phyloP scores from a whole-genome alignment of 1,140 invertebrate species.

The Batillaria attramentaria region DNA sequence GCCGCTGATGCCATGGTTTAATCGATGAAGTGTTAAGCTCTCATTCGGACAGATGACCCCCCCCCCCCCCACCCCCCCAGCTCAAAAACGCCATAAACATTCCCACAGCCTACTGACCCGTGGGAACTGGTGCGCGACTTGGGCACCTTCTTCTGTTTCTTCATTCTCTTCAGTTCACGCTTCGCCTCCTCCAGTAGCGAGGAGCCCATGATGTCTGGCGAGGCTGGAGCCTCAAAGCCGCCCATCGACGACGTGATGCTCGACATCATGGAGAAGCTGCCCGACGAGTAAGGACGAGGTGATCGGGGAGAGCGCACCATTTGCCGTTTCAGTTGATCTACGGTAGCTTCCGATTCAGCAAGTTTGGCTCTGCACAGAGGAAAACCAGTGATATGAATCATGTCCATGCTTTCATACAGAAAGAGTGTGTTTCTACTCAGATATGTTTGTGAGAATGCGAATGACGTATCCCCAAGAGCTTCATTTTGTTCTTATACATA shows the following conservation, averaged over 20 bases:
- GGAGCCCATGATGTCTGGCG: slow-evolving; percentile 40
- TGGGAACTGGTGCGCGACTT: slow-evolving; percentile 21
- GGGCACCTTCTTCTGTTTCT: slow-evolving; percentile 62
- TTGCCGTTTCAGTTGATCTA: slow-evolving; percentile 32
- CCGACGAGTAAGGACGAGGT: slow-evolving; percentile 60
- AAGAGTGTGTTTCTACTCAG: too few relatives aligned
- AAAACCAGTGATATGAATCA: too few relatives aligned
- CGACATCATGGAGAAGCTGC: slow-evolving; percentile 49
- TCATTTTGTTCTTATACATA: too few relatives aligned
- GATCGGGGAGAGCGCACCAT: slow-evolving; percentile 11
- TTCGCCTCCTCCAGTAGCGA: slow-evolving; percentile 79
- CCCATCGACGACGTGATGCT: slow-evolving; percentile 46
- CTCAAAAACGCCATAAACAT: too few relatives aligned
- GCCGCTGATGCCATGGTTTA: too few relatives aligned
- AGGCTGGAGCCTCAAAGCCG: slow-evolving; percentile 47
- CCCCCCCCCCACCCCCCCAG: too few relatives aligned
- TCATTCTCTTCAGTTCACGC: slow-evolving; percentile 78
- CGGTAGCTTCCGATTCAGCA: slow-evolving; percentile 89
- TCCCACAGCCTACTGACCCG: slow-evolving; percentile 3
- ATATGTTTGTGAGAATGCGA: too few relatives aligned
- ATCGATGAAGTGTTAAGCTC: too few relatives aligned
- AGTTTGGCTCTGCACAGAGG: slow-evolving; percentile 72
- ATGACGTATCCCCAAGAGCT: too few relatives aligned
- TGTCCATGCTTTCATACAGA: too few relatives aligned
- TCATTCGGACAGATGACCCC: too few relatives aligned